phyloP scores from a whole-genome alignment of 2,113 vertebrate genomes.

The Vidua macroura region DNA sequence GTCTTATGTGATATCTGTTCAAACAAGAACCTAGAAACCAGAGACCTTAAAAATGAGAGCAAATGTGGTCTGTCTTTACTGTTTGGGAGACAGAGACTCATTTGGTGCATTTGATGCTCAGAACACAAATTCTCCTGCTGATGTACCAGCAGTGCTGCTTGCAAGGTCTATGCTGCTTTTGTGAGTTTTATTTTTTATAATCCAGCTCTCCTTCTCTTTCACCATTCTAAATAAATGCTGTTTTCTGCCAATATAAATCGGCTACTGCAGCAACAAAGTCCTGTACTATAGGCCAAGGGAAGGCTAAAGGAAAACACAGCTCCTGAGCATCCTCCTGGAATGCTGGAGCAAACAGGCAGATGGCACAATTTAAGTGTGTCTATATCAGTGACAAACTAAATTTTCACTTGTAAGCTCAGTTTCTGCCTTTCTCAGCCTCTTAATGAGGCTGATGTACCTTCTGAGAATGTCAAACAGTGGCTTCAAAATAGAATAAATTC shows the following conservation, averaged over 20 bases:
- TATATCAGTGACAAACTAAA: not conserved
- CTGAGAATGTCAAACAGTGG: not conserved
- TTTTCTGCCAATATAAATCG: not conserved
- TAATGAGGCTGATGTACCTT: not conserved
- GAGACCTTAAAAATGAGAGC: not conserved
- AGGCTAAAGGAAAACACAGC: not conserved
- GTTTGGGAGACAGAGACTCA: not conserved
- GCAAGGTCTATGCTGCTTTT: not conserved
- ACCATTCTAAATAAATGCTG: not conserved
- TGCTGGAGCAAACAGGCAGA: not conserved
- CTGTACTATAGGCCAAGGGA: not conserved
- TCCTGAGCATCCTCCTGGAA: not conserved
- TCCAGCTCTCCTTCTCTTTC: not conserved
- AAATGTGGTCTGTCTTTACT: not conserved
- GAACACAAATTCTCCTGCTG: not conserved
- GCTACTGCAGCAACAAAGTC: not conserved
- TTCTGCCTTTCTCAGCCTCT: not conserved
- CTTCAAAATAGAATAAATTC: constrained; percentile 18
- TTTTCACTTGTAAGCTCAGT: not conserved
- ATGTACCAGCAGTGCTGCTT: not conserved
- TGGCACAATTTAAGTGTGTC: not conserved
- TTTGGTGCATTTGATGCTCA: not conserved
- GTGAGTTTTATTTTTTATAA: not conserved
- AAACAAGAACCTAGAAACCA: not conserved
- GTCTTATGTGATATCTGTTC: not conserved